These are phyloP conservation scores for Ephydatia muelleri DNA, from an alignment of 37 sponge, comb jelly and placozoan species.

Conservation along the genomic window DNA sequence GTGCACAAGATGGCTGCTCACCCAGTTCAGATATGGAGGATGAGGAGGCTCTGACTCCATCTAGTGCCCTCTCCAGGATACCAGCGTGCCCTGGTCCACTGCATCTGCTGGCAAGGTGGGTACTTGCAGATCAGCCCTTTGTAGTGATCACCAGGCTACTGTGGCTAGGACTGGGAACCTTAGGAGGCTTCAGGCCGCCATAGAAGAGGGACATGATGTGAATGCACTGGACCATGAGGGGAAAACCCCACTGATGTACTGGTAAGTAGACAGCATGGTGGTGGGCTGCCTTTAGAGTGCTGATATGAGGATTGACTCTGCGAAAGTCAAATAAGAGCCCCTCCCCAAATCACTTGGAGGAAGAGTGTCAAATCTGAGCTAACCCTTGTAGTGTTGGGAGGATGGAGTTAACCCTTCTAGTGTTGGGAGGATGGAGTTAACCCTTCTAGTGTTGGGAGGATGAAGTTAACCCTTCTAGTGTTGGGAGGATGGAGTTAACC, in stretches of 20 bases:
- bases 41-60: background rate
- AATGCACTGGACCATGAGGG: slow-evolving; percentile 75
- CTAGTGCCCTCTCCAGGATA: slow-evolving; percentile 5
- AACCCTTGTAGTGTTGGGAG: too few species aligned
- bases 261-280: slow-evolving; percentile 41
- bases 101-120: slow-evolving; percentile 58
- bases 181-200: slow-evolving; percentile 31
- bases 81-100: slow-evolving; percentile 45
- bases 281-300: too few species aligned
- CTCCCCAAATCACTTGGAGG: too few species aligned
- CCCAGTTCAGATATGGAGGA: background rate
- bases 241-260: slow-evolving; percentile 85
- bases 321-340: too few species aligned
- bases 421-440: too few species aligned
- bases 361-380: too few species aligned
- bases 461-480: too few species aligned
- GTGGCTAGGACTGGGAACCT: slow-evolving; percentile 61
- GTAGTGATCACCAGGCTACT: background rate
- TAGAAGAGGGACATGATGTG: slow-evolving; percentile 64
- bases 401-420: too few species aligned
- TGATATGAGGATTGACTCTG: too few species aligned
- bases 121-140: background rate
- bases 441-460: too few species aligned
- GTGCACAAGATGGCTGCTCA: background rate
- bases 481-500: too few species aligned